These are phyloP conservation scores for Ecdyonurus torrentis DNA, from an alignment of 2,888 invertebrate species.

Conservation along the genomic window DNA sequence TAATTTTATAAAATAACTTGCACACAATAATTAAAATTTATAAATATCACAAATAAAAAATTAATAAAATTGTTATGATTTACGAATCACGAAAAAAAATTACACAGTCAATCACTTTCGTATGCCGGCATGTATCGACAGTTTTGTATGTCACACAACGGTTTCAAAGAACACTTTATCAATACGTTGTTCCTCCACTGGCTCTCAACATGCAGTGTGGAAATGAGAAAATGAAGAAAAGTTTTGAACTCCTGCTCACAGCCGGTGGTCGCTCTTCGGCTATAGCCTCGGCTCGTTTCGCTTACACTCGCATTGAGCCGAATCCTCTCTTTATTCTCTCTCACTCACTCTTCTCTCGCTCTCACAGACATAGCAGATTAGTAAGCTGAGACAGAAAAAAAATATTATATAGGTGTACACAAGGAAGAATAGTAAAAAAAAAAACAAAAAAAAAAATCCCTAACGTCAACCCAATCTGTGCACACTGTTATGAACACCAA, in stretches of 20 bases:
- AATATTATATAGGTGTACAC: background rate
- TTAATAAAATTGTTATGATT: no score
- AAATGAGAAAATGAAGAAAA: background rate
- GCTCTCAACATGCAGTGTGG: background rate
- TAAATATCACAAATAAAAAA: no score
- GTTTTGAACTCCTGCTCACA: background rate
- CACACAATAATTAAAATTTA: no score
- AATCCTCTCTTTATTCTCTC: background rate
- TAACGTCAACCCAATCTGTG: background rate
- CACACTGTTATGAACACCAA: background rate
- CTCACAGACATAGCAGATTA: background rate
- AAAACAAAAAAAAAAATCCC: no score
- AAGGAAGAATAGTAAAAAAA: background rate
- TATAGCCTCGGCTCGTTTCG: background rate
- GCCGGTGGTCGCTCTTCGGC: slow-evolving; percentile 2
- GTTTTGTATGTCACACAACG: background rate
- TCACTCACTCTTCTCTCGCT: background rate
- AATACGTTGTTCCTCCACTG: background rate
- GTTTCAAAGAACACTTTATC: background rate
- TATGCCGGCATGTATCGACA: background rate
- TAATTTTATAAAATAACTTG: no score
- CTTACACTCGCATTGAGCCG: background rate
- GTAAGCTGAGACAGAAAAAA: background rate
- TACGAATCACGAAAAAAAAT: no score
- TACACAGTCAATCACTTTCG: no score